Evolutionary conservation across 2,797 vertebrate species (phyloP).

Genomic region (Acanthiza pusilla): DNA sequence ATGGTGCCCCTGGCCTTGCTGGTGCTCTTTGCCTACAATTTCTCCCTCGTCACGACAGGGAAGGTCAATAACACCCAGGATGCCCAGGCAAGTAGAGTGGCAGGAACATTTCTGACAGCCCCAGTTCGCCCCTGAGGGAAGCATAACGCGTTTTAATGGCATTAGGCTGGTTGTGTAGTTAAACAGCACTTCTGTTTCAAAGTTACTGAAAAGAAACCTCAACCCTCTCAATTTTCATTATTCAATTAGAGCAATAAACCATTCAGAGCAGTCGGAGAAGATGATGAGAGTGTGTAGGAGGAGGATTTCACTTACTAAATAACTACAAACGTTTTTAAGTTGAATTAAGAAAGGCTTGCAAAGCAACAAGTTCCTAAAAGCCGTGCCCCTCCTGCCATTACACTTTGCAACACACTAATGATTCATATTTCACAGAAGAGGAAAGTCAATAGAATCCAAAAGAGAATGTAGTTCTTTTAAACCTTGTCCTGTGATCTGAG

Average conservation of each 20-base stretch:
- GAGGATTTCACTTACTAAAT: background rate
- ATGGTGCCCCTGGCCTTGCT: slow-evolving; percentile 93
- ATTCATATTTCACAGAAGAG: background rate
- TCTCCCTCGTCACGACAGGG: slow-evolving; percentile 79
- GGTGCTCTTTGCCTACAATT: slow-evolving; percentile 89
- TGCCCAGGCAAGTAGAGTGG: slow-evolving; percentile 83
- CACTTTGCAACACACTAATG: background rate
- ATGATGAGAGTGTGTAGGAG: background rate
- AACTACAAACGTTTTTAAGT: background rate
- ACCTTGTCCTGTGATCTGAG: background rate
- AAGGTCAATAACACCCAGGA: slow-evolving; percentile 81
- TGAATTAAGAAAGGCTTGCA: background rate
- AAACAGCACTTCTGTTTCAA: background rate
- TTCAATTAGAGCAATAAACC: background rate
- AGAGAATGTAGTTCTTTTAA: background rate
- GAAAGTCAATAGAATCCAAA: background rate
- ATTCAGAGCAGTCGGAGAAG: background rate
- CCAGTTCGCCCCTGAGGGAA: background rate
- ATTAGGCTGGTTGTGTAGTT: background rate
- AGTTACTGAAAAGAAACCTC: background rate
- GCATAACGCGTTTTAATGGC: background rate
- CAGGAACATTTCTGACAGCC: background rate
- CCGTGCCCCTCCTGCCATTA: background rate
- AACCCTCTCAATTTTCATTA: background rate
- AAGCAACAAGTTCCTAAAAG: background rate